Percentiles rank a stretch among this genome's conserved stretches.
phyloP scores from a whole-genome alignment of 2,888 invertebrate genomes.

The Cataglyphis livida region DNA sequence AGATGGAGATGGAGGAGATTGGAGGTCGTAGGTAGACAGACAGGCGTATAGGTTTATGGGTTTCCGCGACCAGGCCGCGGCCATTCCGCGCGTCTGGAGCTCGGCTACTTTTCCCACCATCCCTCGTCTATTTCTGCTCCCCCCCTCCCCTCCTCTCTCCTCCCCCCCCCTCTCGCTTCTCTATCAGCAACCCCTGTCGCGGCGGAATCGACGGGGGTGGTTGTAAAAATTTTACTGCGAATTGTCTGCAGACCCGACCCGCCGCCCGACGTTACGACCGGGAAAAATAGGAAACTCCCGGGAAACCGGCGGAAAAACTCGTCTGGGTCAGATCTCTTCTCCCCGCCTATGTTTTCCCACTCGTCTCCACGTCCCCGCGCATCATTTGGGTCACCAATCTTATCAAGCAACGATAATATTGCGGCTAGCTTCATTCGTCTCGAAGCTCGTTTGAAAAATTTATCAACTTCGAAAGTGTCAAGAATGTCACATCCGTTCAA shows the following conservation, averaged over 20 bases:
- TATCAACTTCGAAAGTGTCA: conserved; percentile 6
- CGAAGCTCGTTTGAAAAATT: conserved; percentile 28
- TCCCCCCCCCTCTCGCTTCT: conserved; percentile 34
- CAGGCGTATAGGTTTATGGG: conserved; percentile 82
- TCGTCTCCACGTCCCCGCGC: neutral
- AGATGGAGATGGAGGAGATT: conserved; percentile 69
- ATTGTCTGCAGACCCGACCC: conserved; percentile 84
- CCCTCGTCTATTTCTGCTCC: neutral
- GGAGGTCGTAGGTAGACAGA: conserved; percentile 72
- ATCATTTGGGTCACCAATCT: conserved; percentile 77
- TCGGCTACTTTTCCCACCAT: conserved; percentile 70
- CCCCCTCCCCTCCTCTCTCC: conserved; percentile 16
- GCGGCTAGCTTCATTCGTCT: conserved; percentile 14
- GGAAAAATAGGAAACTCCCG: conserved; percentile 84
- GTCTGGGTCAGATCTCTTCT: conserved; percentile 82
- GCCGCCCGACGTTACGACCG: conserved; percentile 81
- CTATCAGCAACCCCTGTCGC: conserved; percentile 65
- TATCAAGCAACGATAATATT: conserved; percentile 52
- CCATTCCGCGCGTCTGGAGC: conserved; percentile 80
- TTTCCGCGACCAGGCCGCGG: conserved; percentile 82
- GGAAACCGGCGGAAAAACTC: conserved; percentile 80
- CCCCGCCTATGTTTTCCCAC: conserved; percentile 18
- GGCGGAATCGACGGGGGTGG: conserved; percentile 70
- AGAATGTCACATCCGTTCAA: neutral
- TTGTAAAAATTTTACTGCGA: conserved; percentile 86